Percentiles rank a stretch among this genome's conserved stretches.
Conservation (phyloP, 2,797 vertebrate genomes). For the Phylloscopus collybita region DNA sequence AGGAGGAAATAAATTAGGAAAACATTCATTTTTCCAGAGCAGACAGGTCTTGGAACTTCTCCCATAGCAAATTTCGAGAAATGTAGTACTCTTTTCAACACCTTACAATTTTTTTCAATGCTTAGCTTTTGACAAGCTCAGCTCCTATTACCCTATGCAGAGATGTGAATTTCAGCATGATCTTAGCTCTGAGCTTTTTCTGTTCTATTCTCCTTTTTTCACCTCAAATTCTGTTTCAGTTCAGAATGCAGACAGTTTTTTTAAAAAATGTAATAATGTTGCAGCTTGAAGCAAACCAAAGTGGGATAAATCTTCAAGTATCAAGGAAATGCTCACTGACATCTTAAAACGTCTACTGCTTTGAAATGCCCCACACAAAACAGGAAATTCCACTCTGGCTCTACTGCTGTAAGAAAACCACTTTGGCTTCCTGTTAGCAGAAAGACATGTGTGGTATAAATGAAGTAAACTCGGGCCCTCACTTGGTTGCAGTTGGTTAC, state of each 20-base stretch:
- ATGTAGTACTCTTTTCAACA: not conserved
- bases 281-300: not conserved
- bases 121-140: not conserved
- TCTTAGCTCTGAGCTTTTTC: not conserved
- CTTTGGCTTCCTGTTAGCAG: slow-evolving; percentile 42
- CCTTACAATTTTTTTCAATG: not conserved
- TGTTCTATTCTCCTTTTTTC: not conserved
- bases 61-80: not conserved
- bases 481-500: not conserved
- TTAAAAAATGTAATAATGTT: not conserved
- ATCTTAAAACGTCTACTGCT: slow-evolving; percentile 10
- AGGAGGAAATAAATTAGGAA: slow-evolving; percentile 9
- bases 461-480: not conserved
- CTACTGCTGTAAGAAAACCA: slow-evolving; percentile 17
- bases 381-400: slow-evolving; percentile 43
- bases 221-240: not conserved
- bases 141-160: not conserved
- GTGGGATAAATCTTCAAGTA: not conserved
- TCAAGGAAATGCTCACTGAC: not conserved
- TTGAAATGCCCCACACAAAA: not conserved
- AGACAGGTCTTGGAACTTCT: slow-evolving; percentile 9
- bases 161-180: not conserved
- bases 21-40: not conserved
- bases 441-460: not conserved
- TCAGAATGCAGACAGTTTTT: not conserved